Evolutionary conservation across 1,140 invertebrate genomes (phyloP), one percentile per base, ranked within the genome.

Genomic region (Drosophila nikananu): DNA sequence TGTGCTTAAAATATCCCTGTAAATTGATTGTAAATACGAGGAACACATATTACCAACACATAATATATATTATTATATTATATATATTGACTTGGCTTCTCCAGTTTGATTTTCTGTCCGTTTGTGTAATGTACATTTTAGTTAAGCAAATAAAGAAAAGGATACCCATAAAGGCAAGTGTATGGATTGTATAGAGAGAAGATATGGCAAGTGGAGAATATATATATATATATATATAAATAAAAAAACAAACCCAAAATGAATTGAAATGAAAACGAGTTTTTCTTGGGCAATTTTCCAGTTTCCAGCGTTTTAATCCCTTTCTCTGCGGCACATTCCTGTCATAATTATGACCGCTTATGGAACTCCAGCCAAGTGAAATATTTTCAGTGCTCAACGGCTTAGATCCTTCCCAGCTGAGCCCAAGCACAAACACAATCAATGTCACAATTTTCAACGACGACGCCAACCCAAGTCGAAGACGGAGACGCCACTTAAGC

Each of bases 371-470:
- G 54, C 67, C 52, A 68, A 64, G 67, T 76, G 75, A 86, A 87
- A 86, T 83, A 83, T 67, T 86, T 86, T 76, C 74, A 80, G 70
- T 75, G 83, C 83, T 87, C 72, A 84, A 90, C 65, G 68, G 73
- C 86, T 90, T 80, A 86, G 74, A 75, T 54, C 49, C 49, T 35
- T 12, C 13, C 13, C 41, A 46, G 32, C 51, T 73, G 13, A 68
- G 39, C n/a, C 68, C 61, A 32, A 75, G 49, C 55, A 62, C 81
- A 83, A 90, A 81, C 77, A 87, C 81, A 87, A 87, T 87, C 83
- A 90, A 87, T 90, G 83, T 87, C 83, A 90, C 70, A 87, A 87
- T 81, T 87, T 87, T 90, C 64, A 59, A 77, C 52, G 63, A 32
- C 30, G 23, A 49, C 46, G 51, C 58, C 58, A 25, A 12, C 48